A percentile compares a stretch with the other conserved stretches of the same genome.
These are phyloP conservation scores for Stenotaenia linearis DNA, from an alignment of 2,888 invertebrate genomes.

Conservation along the genomic window DNA sequence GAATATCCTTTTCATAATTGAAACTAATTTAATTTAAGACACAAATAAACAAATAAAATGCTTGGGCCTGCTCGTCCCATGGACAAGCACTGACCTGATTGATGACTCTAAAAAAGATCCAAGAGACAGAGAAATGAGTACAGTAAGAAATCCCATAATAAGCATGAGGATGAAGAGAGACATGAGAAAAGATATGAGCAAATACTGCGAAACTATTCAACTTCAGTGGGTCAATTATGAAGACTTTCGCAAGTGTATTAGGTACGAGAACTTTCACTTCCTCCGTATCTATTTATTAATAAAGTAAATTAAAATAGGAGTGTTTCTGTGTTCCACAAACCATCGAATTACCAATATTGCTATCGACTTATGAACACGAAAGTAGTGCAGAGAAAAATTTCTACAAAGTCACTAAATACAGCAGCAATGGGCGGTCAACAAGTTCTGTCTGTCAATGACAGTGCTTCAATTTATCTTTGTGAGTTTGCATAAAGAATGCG, in stretches of 20 bases:
- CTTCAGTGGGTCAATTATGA: background rate
- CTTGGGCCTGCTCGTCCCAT: background rate
- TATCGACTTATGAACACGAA: background rate
- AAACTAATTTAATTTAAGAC: background rate
- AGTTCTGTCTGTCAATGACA: background rate
- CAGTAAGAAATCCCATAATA: background rate
- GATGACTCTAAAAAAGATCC: background rate
- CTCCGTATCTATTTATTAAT: no score
- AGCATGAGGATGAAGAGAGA: background rate
- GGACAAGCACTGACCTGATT: background rate
- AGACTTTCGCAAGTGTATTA: background rate
- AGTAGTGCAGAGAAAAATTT: background rate
- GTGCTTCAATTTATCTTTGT: background rate
- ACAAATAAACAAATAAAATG: background rate
- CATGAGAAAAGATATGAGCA: background rate
- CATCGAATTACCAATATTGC: background rate
- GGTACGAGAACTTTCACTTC: background rate
- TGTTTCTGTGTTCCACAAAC: background rate
- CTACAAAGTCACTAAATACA: background rate
- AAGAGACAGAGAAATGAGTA: background rate
- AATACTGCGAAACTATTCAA: background rate
- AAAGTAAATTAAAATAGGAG: background rate
- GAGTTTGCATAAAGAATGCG: no score
- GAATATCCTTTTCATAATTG: no score
- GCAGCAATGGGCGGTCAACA: background rate